Percentiles rank a stretch among this genome's conserved stretches.
Conservation (phyloP, 2,888 invertebrate species). For the Hylaea fasciaria region DNA sequence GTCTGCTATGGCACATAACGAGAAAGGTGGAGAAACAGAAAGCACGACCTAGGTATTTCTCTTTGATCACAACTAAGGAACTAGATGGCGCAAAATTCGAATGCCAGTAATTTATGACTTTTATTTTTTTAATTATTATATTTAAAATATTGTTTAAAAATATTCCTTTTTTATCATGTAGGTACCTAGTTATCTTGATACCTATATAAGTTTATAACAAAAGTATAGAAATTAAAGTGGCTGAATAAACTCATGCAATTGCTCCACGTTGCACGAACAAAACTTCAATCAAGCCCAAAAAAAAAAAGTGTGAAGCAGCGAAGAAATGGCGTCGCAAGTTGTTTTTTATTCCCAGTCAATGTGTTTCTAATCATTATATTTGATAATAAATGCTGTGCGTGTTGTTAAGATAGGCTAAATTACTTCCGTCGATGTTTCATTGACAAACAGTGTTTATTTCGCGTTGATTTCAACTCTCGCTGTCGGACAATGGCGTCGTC, state of each 20-base stretch:
- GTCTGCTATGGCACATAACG: no score
- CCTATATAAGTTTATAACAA: not conserved
- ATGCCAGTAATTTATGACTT: no score
- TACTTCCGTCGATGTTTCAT: slow-evolving; percentile 64
- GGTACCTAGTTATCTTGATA: no score
- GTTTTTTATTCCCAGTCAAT: slow-evolving; percentile 78
- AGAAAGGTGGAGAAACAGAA: no score
- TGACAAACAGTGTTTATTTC: slow-evolving; percentile 64
- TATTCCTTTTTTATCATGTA: no score
- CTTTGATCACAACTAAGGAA: no score
- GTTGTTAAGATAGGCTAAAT: slow-evolving; percentile 56
- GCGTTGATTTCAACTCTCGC: slow-evolving; percentile 64
- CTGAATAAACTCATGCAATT: not conserved
- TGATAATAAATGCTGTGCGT: slow-evolving; percentile 54
- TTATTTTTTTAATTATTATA: no score
- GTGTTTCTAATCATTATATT: slow-evolving; percentile 70
- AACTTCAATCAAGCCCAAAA: slow-evolving; percentile 59
- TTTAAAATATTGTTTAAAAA: no score
- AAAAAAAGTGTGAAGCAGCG: slow-evolving; percentile 54
- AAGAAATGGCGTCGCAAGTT: slow-evolving; percentile 83
- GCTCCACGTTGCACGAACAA: slow-evolving; percentile 50
- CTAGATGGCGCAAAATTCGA: no score
- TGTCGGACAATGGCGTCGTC: slow-evolving; percentile 83
- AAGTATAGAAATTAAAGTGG: not conserved
- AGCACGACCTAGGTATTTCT: no score